Evolutionary conservation across 2,888 invertebrate genomes (phyloP).

Genomic region (Orthosia cruda): DNA sequence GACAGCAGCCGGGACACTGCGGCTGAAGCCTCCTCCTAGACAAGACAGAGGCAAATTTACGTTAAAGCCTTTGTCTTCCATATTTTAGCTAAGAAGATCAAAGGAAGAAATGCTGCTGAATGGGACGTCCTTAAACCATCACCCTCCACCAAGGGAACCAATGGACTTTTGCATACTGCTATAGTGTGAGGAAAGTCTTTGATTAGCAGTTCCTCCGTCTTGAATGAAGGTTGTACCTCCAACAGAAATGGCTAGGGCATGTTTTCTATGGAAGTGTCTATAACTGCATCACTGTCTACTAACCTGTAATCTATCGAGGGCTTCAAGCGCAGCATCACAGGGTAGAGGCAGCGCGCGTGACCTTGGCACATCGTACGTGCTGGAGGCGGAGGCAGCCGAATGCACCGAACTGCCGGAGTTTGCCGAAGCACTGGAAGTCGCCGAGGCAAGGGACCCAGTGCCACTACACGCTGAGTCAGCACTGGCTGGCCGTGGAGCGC

Average conservation of each 20-base stretch:
- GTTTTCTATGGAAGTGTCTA: neutral
- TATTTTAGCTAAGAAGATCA: neutral
- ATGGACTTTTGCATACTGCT: neutral
- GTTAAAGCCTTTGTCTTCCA: neutral
- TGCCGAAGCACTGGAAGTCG: conserved; percentile 89
- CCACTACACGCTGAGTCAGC: conserved; percentile 92
- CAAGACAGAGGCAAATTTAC: neutral
- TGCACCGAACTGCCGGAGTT: conserved; percentile 89
- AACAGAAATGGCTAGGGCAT: neutral
- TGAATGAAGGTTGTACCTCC: neutral
- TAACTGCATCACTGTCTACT: conserved; percentile 80
- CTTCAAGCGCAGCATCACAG: conserved; percentile 89
- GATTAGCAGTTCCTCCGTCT: neutral
- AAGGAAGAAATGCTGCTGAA: neutral
- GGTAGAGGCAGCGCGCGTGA: conserved; percentile 88
- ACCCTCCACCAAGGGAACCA: neutral
- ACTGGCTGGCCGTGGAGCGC: conserved; percentile 90
- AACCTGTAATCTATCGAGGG: conserved; percentile 89
- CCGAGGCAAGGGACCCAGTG: conserved; percentile 89
- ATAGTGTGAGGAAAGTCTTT: neutral
- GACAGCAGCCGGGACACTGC: conserved; percentile 94
- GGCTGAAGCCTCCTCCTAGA: conserved; percentile 94
- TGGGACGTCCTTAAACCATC: no score
- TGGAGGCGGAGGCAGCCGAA: conserved; percentile 87
- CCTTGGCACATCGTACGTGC: conserved; percentile 89